phyloP scores from a whole-genome alignment of 2,113 vertebrate genomes.

The Pelmatolapia mariae region DNA sequence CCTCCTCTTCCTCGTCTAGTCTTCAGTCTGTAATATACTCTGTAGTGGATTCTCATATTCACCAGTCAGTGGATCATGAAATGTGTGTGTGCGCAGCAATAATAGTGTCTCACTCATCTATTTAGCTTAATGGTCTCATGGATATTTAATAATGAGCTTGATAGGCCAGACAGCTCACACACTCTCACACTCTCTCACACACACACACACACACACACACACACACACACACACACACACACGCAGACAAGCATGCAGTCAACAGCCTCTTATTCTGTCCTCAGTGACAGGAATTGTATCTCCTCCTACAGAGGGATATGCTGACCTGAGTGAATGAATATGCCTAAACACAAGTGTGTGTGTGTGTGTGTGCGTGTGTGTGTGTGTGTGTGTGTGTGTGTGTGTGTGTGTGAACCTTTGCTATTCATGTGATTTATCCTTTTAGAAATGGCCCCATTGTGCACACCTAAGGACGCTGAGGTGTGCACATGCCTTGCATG shows the following conservation, averaged over 20 bases:
- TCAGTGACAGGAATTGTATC: constrained; percentile 34
- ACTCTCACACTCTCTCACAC: not conserved
- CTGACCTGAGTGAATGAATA: constrained; percentile 21
- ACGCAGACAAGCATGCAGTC: not conserved
- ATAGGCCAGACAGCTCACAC: constrained; percentile 7
- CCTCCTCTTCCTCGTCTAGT: not conserved
- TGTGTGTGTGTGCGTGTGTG: not conserved
- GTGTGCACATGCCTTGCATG: not conserved
- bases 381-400: not conserved
- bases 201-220: not conserved
- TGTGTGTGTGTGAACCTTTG: not conserved
- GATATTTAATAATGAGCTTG: constrained; percentile 40
- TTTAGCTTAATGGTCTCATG: constrained; percentile 44
- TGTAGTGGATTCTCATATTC: not conserved
- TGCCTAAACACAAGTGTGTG: not conserved
- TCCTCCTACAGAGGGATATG: constrained; percentile 27
- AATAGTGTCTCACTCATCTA: constrained; percentile 22
- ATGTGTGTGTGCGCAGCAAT: not conserved
- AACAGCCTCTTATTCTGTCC: constrained; percentile 31
- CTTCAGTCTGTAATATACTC: not conserved
- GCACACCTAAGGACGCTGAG: not conserved
- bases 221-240: not conserved
- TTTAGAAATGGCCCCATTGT: constrained; percentile 13
- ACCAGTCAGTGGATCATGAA: not conserved
- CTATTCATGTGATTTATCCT: constrained; percentile 35